Conservation (phyloP, 2,888 invertebrate species). For the Conchocele bisecta region DNA sequence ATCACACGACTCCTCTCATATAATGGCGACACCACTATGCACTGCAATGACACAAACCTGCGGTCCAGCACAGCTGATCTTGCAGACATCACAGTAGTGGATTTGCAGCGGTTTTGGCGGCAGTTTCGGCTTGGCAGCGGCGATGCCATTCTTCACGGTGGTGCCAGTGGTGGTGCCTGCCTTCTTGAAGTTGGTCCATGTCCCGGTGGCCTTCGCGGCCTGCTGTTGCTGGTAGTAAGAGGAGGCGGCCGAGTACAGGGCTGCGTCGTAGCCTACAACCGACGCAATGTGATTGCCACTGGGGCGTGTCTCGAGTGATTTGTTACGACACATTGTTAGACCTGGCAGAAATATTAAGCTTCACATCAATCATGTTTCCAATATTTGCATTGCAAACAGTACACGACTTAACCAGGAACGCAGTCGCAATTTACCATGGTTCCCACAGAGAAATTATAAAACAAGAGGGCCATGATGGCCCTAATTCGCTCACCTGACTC, state of each 20-base stretch:
- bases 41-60: constrained; percentile 86
- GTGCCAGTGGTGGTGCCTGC: constrained; percentile 58
- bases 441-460: no score
- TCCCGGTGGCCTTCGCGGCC: constrained; percentile 80
- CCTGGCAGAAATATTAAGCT: no score
- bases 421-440: no score
- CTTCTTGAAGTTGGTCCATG: constrained; percentile 86
- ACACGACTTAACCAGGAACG: no score
- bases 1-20: no score
- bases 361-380: no score
- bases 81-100: constrained; percentile 99
- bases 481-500: no score
- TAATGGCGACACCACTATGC: neutral
- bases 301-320: no score
- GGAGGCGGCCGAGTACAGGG: constrained; percentile 96
- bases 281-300: no score
- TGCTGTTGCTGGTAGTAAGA: constrained; percentile 95
- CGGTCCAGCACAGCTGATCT: constrained; percentile 98
- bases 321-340: no score
- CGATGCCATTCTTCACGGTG: constrained; percentile 60
- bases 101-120: constrained; percentile 85
- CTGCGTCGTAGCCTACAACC: constrained; percentile 97
- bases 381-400: no score
- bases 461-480: no score
- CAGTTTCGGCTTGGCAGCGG: constrained; percentile 72